phyloP scores from a whole-genome alignment of 2,113 vertebrate species.

The Artemisiospiza belli region DNA sequence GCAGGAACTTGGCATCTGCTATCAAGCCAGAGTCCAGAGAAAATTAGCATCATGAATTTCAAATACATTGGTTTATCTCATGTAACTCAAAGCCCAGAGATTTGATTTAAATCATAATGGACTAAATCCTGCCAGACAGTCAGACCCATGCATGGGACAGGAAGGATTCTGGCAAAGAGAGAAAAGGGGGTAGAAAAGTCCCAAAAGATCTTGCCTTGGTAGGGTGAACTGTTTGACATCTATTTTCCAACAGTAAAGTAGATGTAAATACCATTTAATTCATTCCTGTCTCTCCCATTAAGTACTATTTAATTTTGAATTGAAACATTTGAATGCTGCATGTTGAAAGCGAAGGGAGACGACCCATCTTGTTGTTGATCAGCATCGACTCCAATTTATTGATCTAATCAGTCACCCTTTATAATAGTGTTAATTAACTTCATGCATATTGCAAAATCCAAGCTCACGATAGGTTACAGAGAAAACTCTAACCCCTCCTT shows the following conservation, averaged over 20 bases:
- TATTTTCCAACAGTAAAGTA: not conserved
- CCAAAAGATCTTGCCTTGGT: not conserved
- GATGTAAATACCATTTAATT: not conserved
- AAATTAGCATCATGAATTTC: conserved; percentile 46
- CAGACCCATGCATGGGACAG: not conserved
- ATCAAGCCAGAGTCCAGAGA: conserved; percentile 19
- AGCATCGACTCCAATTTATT: too few species aligned
- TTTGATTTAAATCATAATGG: conserved; percentile 58
- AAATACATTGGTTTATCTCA: conserved; percentile 39
- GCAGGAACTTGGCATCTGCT: conserved; percentile 32
- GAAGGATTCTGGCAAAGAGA: not conserved
- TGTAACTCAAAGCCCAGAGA: not conserved
- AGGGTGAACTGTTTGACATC: not conserved
- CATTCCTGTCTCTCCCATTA: not conserved
- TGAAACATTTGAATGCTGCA: not conserved
- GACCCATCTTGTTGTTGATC: too few species aligned
- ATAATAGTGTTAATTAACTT: too few species aligned
- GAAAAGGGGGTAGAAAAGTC: not conserved
- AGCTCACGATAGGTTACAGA: too few species aligned
- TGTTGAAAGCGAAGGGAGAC: too few species aligned
- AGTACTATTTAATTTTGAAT: not conserved
- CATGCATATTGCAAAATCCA: too few species aligned
- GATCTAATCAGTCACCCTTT: too few species aligned
- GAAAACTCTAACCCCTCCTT: too few species aligned
- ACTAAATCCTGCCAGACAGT: not conserved